Evolutionary conservation across 2,113 vertebrate species (phyloP), one percentile per base, ranked within the genome.

Genomic region (Etheostoma spectabile): DNA sequence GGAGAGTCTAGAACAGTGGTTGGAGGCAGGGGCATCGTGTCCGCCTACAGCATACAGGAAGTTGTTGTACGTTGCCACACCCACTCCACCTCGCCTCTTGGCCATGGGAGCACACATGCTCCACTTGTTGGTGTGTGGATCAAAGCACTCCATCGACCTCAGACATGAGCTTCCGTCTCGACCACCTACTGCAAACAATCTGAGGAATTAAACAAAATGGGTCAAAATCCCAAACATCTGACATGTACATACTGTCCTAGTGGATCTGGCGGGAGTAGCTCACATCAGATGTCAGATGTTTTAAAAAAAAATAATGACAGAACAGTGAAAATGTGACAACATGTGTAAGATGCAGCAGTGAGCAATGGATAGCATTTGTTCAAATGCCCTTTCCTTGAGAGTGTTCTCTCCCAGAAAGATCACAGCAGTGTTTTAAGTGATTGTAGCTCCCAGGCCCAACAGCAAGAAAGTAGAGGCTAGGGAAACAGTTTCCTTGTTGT

Each of bases 111-210:
- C 95, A 56, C 98, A 99, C 15, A 96, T 85, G 70, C 96, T 99
- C 98, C 98, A 99, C 84, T 99, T 99, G 94, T 99, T 99, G 14
- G 98, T 99, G 86, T 99, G 98, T 0, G 98, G 98, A 63, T 99
- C 98, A 27, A 99, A 99, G 46, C 96, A 98, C 89, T 99, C 98
- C 96, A 99, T 97, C 6, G 98, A 98, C 86, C 97, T 96, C 52
- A 99, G 92, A 74, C 98, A 99, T 0, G 97, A 99, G 93, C 98
- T 99, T 64, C 98, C 98, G 2, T 99, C 98, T 46, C 97, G 93
- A 21, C 98, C 98, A 0, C 98, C 98, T 0, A 99, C 97, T 0
- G 98, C 98, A 53, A 97, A 99, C 42, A 99, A 83, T 46, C 98
- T 99, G 89, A 27, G 80, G 76, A 57, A 71, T 86, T 0, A 57